These are phyloP conservation scores for Penaeus vannamei DNA, from an alignment of 1,140 invertebrate species.

Conservation along the genomic window DNA sequence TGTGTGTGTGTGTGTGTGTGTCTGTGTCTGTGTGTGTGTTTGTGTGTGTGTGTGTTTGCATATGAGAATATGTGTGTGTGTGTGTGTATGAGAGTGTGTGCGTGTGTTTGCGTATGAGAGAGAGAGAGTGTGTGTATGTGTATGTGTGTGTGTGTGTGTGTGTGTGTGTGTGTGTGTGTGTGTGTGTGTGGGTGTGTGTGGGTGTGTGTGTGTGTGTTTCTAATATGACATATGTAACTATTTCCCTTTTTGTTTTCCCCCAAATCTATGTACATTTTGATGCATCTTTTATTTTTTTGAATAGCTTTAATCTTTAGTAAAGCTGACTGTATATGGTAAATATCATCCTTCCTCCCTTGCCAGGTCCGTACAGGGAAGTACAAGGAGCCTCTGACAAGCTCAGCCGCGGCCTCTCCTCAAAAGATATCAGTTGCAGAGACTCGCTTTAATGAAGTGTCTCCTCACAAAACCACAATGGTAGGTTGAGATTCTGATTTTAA, in stretches of 20 bases:
- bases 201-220: background rate
- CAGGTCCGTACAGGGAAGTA: conserved; percentile 54
- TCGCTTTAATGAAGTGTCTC: conserved; percentile 48
- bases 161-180: background rate
- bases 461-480: conserved; percentile 44
- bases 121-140: background rate
- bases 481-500: conserved; percentile 68
- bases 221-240: background rate
- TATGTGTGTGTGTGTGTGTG: background rate
- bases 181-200: background rate
- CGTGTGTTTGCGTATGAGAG: background rate
- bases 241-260: background rate
- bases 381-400: conserved; percentile 48
- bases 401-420: conserved; percentile 9
- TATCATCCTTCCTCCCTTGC: background rate
- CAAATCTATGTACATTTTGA: too few relatives aligned
- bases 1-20: background rate
- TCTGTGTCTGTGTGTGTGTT: background rate
- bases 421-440: conserved; percentile 55
- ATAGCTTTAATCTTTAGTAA: background rate
- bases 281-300: background rate
- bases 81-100: background rate
- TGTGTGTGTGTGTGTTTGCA: background rate
- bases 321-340: background rate
- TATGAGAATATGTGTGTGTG: background rate